Conservation (phyloP, 2,797 vertebrate genomes). For the Myoxocephalus aenaeus region DNA sequence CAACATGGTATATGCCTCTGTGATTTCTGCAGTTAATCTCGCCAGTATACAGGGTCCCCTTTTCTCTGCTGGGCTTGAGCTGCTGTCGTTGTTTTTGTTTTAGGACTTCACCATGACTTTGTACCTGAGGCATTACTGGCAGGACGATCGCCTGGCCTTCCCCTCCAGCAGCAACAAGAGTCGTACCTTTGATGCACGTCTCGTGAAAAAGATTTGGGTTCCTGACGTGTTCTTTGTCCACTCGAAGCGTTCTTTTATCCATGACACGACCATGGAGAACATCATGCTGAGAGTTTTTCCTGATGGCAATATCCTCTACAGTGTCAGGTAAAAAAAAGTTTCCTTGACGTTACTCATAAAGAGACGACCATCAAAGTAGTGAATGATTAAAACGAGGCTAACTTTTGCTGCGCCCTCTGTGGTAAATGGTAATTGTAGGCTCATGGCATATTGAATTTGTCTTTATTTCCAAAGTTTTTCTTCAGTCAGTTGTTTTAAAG, state of each 20-base stretch:
- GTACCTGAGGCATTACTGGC: slow-evolving; percentile 96
- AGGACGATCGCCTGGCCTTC: slow-evolving; percentile 93
- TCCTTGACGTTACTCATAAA: not conserved
- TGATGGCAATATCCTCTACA: slow-evolving; percentile 92
- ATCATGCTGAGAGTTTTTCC: slow-evolving; percentile 91
- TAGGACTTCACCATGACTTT: slow-evolving; percentile 97
- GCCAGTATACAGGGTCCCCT: not conserved
- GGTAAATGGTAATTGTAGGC: not conserved
- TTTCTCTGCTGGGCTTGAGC: slow-evolving; percentile 12
- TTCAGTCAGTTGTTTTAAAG: not conserved
- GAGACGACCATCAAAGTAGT: not conserved
- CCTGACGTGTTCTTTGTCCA: slow-evolving; percentile 96
- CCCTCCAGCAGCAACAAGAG: slow-evolving; percentile 93
- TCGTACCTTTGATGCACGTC: slow-evolving; percentile 91
- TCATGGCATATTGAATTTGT: not conserved
- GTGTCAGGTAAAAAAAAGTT: slow-evolving; percentile 84
- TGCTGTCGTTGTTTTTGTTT: not conserved
- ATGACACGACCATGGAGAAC: slow-evolving; percentile 93
- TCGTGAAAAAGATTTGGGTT: slow-evolving; percentile 95
- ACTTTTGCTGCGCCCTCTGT: not conserved
- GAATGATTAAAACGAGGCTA: not conserved
- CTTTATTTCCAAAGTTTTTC: not conserved
- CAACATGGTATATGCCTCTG: slow-evolving; percentile 88
- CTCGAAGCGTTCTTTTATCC: slow-evolving; percentile 94
- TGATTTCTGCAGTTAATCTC: not conserved